Percentiles rank a stretch among this genome's conserved stretches.
Conservation (phyloP, 2,888 invertebrate species). For the Autographa gamma region DNA sequence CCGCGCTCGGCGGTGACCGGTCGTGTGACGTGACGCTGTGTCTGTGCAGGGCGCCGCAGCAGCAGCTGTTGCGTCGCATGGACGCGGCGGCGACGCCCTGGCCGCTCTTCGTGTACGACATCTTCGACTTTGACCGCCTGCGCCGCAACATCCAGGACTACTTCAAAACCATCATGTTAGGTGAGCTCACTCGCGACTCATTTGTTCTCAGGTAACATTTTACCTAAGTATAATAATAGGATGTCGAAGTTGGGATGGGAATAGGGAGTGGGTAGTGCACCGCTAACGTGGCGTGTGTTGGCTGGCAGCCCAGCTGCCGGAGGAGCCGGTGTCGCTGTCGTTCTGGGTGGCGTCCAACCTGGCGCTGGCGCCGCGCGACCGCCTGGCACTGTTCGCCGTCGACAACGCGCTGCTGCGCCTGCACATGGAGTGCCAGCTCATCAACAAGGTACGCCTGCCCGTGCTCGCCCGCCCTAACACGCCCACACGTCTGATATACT, state of each 20-base stretch:
- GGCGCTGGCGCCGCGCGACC: conserved; percentile 76
- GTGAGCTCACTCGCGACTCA: conserved; percentile 50
- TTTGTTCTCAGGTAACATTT: neutral
- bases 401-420: conserved; percentile 82
- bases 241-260: neutral
- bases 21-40: neutral
- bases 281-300: neutral
- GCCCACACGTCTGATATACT: neutral
- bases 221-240: neutral
- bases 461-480: neutral
- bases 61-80: conserved; percentile 64
- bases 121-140: conserved; percentile 78
- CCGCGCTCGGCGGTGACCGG: neutral
- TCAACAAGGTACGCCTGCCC: conserved; percentile 61
- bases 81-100: conserved; percentile 81
- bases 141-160: conserved; percentile 66
- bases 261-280: neutral
- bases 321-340: conserved; percentile 81
- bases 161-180: conserved; percentile 69
- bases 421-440: conserved; percentile 76
- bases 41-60: conserved; percentile 23
- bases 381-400: conserved; percentile 76
- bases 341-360: conserved; percentile 86
- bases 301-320: conserved; percentile 66
- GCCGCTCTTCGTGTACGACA: conserved; percentile 83